phyloP scores from a whole-genome alignment of 1,140 invertebrate genomes.

The Leguminivora glycinivorella region DNA sequence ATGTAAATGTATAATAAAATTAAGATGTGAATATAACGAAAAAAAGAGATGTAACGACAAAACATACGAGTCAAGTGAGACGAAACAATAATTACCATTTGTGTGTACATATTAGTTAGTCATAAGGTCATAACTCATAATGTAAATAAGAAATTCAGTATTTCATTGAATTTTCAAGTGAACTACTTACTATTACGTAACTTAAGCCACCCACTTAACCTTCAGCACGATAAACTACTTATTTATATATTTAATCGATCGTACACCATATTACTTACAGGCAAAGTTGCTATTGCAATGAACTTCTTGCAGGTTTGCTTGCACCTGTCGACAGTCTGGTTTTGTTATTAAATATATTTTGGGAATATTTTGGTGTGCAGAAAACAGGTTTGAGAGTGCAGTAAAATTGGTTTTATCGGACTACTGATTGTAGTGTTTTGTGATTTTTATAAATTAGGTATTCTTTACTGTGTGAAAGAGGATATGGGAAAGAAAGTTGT shows the following conservation, averaged over 20 bases:
- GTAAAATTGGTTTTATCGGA: not conserved
- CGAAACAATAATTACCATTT: no score
- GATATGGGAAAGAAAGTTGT: no score
- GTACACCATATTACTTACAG: not conserved
- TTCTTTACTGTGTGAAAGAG: no score
- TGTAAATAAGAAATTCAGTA: not conserved
- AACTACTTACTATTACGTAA: not conserved
- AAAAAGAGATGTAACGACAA: no score
- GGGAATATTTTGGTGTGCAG: not conserved
- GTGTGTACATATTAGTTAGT: no score
- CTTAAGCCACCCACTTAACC: not conserved
- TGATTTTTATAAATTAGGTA: not conserved
- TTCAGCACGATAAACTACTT: not conserved
- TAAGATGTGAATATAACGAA: no score
- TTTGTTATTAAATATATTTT: not conserved
- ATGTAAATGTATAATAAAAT: no score
- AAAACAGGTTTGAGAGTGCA: constrained; percentile 9
- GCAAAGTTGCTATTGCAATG: not conserved
- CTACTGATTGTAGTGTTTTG: not conserved
- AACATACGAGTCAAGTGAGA: no score
- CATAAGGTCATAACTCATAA: no score
- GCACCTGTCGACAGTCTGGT: not conserved
- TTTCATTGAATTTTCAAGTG: not conserved
- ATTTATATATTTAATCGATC: not conserved
- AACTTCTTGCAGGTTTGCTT: not conserved